Conservation (phyloP, 1,140 invertebrate species). For the Belonocnema kinseyi region DNA sequence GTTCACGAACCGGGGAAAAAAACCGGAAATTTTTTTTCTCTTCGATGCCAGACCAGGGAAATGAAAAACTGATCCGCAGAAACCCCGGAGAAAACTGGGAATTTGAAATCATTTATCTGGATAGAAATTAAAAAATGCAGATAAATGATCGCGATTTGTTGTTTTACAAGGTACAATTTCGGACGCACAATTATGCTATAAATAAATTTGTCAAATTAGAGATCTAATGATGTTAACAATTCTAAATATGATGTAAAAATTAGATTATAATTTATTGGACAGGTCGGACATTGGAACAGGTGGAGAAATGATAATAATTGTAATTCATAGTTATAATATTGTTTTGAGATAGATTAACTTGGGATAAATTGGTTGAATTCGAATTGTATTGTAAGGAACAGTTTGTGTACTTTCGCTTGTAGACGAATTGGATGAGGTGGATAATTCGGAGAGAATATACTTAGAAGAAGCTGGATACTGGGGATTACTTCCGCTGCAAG, state of each 20-base stretch:
- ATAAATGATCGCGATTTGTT: background rate
- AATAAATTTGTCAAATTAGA: too few relatives aligned
- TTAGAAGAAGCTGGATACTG: slow-evolving; percentile 74
- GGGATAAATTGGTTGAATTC: background rate
- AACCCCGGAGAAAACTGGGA: too few relatives aligned
- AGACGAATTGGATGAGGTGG: slow-evolving; percentile 56
- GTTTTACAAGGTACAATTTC: background rate
- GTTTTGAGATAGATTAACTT: background rate
- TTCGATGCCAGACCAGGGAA: too few relatives aligned
- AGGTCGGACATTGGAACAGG: too few relatives aligned
- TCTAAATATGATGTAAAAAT: too few relatives aligned
- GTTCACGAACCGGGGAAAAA: too few relatives aligned
- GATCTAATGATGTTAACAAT: too few relatives aligned
- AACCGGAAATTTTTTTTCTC: too few relatives aligned
- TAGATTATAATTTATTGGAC: too few relatives aligned
- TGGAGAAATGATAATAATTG: too few relatives aligned
- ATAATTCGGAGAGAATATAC: slow-evolving; percentile 69
- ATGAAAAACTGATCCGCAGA: background rate
- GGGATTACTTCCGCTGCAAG: slow-evolving; percentile 70
- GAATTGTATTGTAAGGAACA: slow-evolving; percentile 20
- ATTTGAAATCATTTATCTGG: background rate
- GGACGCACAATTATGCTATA: too few relatives aligned
- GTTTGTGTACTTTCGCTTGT: slow-evolving; percentile 44
- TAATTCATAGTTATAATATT: background rate
- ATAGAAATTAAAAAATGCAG: background rate